A percentile compares a stretch with the other conserved stretches of the same genome.
These are phyloP conservation scores for Protonibea diacanthus DNA, from an alignment of 2,797 vertebrate species.

Conservation along the genomic window DNA sequence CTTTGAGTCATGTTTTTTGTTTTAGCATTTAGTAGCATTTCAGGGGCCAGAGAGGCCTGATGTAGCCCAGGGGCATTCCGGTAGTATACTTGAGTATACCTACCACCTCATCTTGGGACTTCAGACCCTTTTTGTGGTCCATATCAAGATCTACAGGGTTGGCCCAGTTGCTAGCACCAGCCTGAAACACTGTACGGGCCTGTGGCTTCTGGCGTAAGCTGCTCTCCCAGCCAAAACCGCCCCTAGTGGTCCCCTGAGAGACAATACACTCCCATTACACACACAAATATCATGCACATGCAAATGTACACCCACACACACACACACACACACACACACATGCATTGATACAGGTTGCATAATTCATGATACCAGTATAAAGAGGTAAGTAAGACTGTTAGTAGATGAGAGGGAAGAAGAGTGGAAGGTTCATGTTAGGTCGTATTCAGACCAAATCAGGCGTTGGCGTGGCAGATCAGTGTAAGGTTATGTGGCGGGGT, in stretches of 20 bases:
- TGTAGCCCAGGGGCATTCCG: slow-evolving; percentile 36
- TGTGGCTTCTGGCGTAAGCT: slow-evolving; percentile 85
- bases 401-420: slow-evolving; percentile 13
- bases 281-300: slow-evolving; percentile 53
- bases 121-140: slow-evolving; percentile 56
- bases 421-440: neutral
- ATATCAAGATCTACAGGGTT: slow-evolving; percentile 64
- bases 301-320: slow-evolving; percentile 17
- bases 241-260: slow-evolving; percentile 81
- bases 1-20: neutral
- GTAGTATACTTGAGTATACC: slow-evolving; percentile 72
- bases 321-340: neutral
- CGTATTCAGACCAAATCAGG: too few species aligned
- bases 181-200: slow-evolving; percentile 85
- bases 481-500: too few species aligned
- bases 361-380: neutral
- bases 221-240: slow-evolving; percentile 81
- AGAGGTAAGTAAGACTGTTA: slow-evolving; percentile 17
- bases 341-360: neutral
- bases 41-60: slow-evolving; percentile 14
- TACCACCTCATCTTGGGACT: slow-evolving; percentile 79
- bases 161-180: slow-evolving; percentile 76
- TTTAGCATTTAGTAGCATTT: neutral
- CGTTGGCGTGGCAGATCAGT: too few species aligned
- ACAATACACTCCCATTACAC: slow-evolving; percentile 72